These are phyloP conservation scores for Anguilla anguilla DNA, from an alignment of 2,797 vertebrate genomes.

Conservation along the genomic window DNA sequence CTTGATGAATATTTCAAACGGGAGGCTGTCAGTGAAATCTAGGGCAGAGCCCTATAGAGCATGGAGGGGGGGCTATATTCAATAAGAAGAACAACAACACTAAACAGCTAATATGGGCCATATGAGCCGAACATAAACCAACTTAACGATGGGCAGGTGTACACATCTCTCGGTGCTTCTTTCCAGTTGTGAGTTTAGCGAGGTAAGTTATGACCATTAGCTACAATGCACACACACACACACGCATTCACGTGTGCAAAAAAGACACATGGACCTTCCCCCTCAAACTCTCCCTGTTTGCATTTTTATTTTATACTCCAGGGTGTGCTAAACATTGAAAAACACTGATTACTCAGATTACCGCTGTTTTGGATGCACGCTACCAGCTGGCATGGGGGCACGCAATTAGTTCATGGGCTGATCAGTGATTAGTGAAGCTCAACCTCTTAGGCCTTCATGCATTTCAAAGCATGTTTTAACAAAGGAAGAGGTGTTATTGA, in stretches of 20 bases:
- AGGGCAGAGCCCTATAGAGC: conserved; percentile 57
- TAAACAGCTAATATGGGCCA: background rate
- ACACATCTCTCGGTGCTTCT: background rate
- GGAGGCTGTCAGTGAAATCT: conserved; percentile 58
- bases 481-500: no score
- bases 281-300: background rate
- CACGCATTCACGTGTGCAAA: background rate
- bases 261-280: background rate
- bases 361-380: background rate
- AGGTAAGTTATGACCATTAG: background rate
- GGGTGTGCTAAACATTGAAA: background rate
- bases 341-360: background rate
- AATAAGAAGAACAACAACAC: conserved; percentile 23
- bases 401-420: background rate
- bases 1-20: conserved; percentile 73
- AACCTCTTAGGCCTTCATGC: background rate
- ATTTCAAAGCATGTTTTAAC: background rate
- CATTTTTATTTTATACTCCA: background rate
- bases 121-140: conserved; percentile 13
- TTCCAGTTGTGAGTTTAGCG: background rate
- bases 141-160: background rate
- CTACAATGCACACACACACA: conserved; percentile 10
- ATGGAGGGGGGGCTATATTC: background rate
- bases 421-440: background rate
- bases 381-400: background rate